Evolutionary conservation across 1,140 invertebrate species (phyloP), one percentile per base, ranked within the genome.

Genomic region (Manduca sexta): DNA sequence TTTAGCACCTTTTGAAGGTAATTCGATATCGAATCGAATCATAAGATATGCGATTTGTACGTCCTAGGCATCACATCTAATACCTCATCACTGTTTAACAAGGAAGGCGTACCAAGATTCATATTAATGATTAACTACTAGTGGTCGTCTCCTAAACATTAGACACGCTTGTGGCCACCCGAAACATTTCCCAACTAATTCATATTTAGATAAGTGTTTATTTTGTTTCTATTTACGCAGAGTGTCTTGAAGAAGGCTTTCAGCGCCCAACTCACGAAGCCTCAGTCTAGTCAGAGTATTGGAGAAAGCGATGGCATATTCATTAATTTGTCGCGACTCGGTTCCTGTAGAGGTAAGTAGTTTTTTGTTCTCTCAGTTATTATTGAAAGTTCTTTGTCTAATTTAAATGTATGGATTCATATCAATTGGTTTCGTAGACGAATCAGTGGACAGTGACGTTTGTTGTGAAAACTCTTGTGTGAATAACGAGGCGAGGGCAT

Each of bases 231-330:
- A 8, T 26, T 26, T 18, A 50, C 55, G 8, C 55, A 82, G 72
- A 75, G 60, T 37, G 69, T 67, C 12, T 45, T 82, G 44, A 82
- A 76, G 26, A 82, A 79, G 53, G 64, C 78, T 4, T 73, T 74
- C 59, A 75, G 72, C 31, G 68, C 78, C 8, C 77, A 81, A 15
- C 44, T 82, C 2, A 55, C 69, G 1, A 77, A 77, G 37, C 75
- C 69, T 1, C 68, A 79, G 15, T 78, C 73, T 0, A 75, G 60
- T 39, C 64, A 72, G 5, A 81, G 74, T 16, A 69, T 77, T 31
- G 60, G 63, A 11, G 75, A 76, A 12, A 64, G 56, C 17, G 77
- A 81, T 14, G 74, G 67, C 1, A 82, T 78, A n/a, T 74, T 70
- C 45, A 72, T 82, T 18, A 79, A 77, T 38, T 54, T 79, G 2